Evolutionary conservation across 2,113 vertebrate species (phyloP), one percentile per base, ranked within the genome.

Genomic region (Tichodroma muraria): DNA sequence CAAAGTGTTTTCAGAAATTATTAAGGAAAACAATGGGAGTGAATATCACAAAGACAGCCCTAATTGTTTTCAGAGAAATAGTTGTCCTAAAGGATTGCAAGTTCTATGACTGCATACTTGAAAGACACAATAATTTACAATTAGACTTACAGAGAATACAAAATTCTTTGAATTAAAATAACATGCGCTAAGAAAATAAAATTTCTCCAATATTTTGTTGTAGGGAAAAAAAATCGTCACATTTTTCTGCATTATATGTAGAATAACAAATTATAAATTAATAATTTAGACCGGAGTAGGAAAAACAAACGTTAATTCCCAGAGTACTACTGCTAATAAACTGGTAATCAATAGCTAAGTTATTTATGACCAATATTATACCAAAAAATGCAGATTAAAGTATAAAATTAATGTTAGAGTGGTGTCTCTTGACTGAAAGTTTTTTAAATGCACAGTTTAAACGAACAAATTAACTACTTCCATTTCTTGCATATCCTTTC

Each of bases 181-280:
- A 25, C 4, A 53, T 6, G 4, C 14, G 57, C 22, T 17, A 50
- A 88, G 31, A 82, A 82, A 44, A 61, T 18, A 53, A 42, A 31
- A 63, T 61, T 61, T 68, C 17, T 57, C 23, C 63, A 56, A 2
- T 42, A 82, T 53, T 50, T 87, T 28, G 53, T 1, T 76, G 20
- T 30, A 45, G 6, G 27, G 17, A 3, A 17, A 40, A 45, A 60
- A n/a, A 30, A 50, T 0, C 6, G 2, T 31, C 12, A 30, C 5
- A 15, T 49, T 80, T 66, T 80, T 79, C 42, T 59, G 8, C 31
- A 59, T 66, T 73, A 18, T 9, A 50, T 22, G 21, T 17, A 61
- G 21, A 93, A 47, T 18, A 85, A 73, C 8, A 45, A 64, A 63
- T 44, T 68, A 42, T 65, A 88, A 91, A 73, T 31, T 65, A 82